Conservation (phyloP, 2,888 invertebrate genomes). For the Cryptus viduatorius region DNA sequence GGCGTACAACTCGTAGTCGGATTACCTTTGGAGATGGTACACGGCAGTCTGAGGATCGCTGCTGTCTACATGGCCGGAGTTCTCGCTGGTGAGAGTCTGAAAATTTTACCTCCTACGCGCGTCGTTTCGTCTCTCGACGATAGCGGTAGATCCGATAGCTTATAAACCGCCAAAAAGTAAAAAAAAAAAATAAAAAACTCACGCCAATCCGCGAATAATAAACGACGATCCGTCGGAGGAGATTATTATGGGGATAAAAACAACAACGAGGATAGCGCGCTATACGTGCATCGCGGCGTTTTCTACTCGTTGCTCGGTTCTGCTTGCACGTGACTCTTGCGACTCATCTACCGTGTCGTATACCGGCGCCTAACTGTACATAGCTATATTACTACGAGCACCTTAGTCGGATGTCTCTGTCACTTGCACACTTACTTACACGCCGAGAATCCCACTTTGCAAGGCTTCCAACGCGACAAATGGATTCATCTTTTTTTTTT, state of each 20-base stretch:
- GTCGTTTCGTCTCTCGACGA: constrained; percentile 1
- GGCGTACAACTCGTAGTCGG: constrained; percentile 97
- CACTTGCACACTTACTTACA: constrained; percentile 17
- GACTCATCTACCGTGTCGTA: constrained; percentile 7
- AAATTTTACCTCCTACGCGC: constrained; percentile 14
- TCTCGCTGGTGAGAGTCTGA: constrained; percentile 89
- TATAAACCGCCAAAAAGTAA: too few species aligned
- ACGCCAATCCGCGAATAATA: constrained; percentile 28
- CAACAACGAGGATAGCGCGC: neutral
- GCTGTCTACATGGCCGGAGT: constrained; percentile 97
- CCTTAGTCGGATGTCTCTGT: constrained; percentile 2
- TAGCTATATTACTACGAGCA: constrained; percentile 19
- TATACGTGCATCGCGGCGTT: constrained; percentile 20
- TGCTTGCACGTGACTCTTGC: constrained; percentile 18
- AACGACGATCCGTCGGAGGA: constrained; percentile 31
- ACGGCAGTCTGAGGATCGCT: constrained; percentile 95
- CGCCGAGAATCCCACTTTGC: neutral
- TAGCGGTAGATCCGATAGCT: constrained; percentile 27
- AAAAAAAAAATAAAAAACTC: neutral
- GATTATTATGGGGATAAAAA: constrained; percentile 18
- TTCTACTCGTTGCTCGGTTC: constrained; percentile 30
- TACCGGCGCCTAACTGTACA: constrained; percentile 33
- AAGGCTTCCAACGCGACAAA: too few species aligned
- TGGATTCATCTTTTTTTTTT: too few species aligned
- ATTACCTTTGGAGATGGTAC: constrained; percentile 97